Percentiles rank a stretch among this genome's conserved stretches.
Conservation (phyloP, 2,888 invertebrate species). For the Pherbina coryleti region DNA sequence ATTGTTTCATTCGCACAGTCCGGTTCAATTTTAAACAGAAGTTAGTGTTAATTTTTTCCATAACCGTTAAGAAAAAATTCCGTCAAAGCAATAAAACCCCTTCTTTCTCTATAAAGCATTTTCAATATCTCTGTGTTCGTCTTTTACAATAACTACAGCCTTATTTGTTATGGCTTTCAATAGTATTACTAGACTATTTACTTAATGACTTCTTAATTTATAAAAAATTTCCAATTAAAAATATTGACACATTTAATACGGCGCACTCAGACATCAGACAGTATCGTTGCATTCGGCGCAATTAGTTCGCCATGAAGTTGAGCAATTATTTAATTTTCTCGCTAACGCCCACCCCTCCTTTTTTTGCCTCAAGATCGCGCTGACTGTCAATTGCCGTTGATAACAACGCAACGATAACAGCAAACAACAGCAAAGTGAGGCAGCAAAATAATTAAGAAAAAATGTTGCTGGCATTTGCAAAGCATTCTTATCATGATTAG, state of each 20-base stretch:
- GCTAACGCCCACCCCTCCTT: conserved; percentile 6
- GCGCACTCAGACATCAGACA: background rate
- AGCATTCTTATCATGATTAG: conserved; percentile 15
- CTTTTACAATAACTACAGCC: too few relatives aligned
- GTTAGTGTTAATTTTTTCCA: too few relatives aligned
- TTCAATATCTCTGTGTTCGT: too few relatives aligned
- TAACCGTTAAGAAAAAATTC: too few relatives aligned
- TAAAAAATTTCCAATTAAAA: background rate
- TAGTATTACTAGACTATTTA: too few relatives aligned
- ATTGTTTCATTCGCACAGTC: too few relatives aligned
- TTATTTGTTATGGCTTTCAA: too few relatives aligned
- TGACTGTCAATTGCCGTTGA: conserved; percentile 4
- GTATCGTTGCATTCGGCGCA: background rate
- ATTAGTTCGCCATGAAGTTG: background rate
- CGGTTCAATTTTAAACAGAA: too few relatives aligned
- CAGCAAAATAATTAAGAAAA: background rate
- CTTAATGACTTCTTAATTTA: too few relatives aligned
- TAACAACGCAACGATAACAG: conserved; percentile 18
- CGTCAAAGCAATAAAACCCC: too few relatives aligned
- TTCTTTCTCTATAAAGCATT: too few relatives aligned
- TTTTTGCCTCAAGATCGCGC: too few relatives aligned
- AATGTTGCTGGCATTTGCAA: background rate
- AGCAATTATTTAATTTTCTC: conserved; percentile 28
- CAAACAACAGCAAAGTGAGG: background rate
- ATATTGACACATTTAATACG: background rate